Evolutionary conservation across 1,140 invertebrate species (phyloP).

Genomic region (Nilaparvata lugens): DNA sequence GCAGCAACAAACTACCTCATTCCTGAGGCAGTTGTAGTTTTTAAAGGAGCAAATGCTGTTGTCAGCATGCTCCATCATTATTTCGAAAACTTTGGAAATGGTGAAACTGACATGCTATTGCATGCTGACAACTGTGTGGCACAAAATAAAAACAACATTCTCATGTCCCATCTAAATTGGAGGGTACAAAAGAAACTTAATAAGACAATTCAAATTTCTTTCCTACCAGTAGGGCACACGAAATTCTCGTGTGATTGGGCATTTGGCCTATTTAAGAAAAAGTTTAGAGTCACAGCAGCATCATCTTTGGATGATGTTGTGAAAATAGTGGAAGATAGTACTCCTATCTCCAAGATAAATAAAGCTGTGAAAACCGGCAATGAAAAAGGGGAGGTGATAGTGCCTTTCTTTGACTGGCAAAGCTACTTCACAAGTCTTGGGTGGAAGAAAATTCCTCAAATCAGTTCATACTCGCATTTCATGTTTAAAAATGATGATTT

Average conservation of each 20-base stretch:
- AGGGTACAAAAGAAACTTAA: background rate
- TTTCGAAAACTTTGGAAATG: constrained; percentile 11
- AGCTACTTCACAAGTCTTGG: background rate
- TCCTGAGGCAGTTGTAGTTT: constrained; percentile 8
- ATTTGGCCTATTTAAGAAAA: constrained; percentile 13
- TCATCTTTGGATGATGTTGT: constrained; percentile 9
- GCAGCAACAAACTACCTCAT: constrained; percentile 17
- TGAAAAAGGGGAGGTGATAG: background rate
- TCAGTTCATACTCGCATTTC: constrained; percentile 1
- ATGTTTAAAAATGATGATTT: constrained; percentile 1
- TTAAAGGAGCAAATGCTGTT: constrained; percentile 18
- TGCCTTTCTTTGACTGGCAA: background rate
- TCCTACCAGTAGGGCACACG: constrained; percentile 5
- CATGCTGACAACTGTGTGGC: constrained; percentile 17
- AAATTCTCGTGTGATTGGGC: constrained; percentile 12
- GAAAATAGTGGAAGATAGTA: background rate
- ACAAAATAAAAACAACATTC: constrained; percentile 20
- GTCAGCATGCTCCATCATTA: constrained; percentile 19
- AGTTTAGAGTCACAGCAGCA: background rate
- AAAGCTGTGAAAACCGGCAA: background rate
- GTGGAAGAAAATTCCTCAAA: constrained; percentile 4
- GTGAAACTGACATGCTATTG: constrained; percentile 15
- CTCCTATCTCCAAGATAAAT: constrained; percentile 3
- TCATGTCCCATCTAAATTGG: constrained; percentile 2
- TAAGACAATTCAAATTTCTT: background rate